phyloP scores from a whole-genome alignment of 2,113 vertebrate genomes.

The Guaruba guarouba region DNA sequence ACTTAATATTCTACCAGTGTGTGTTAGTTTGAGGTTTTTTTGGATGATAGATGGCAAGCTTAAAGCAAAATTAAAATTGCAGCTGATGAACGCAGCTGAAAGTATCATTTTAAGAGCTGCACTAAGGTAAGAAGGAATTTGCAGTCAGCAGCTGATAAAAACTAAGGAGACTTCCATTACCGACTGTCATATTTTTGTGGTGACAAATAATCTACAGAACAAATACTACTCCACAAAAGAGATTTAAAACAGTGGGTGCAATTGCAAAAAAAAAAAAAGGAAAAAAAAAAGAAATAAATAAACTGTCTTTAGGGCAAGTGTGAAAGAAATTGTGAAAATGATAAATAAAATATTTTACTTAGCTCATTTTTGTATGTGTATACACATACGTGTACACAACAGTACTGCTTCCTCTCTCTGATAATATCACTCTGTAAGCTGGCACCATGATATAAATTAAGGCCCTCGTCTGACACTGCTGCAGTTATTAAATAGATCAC shows the following conservation, averaged over 20 bases:
- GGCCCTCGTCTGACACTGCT: conserved; percentile 46
- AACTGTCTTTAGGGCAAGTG: neutral
- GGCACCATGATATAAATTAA: conserved; percentile 60
- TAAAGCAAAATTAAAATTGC: conserved; percentile 16
- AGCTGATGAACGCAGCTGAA: neutral
- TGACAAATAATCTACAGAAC: neutral
- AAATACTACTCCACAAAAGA: neutral
- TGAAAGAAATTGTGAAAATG: neutral
- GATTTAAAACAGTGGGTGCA: neutral
- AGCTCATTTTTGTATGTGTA: neutral
- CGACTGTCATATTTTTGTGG: neutral
- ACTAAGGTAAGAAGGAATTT: neutral
- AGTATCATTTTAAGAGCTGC: neutral
- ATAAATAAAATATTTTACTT: neutral
- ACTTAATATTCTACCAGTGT: neutral
- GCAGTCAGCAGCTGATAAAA: neutral
- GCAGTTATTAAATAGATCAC: conserved; percentile 68
- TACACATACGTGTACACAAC: neutral
- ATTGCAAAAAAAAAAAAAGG: neutral
- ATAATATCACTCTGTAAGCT: conserved; percentile 23
- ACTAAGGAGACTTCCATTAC: neutral
- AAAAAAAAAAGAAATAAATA: neutral
- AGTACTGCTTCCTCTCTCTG: neutral
- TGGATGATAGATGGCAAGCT: neutral
- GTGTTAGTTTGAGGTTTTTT: neutral